Conservation (phyloP, 2,797 vertebrate genomes). For the Muraenolepis orangiensis region DNA sequence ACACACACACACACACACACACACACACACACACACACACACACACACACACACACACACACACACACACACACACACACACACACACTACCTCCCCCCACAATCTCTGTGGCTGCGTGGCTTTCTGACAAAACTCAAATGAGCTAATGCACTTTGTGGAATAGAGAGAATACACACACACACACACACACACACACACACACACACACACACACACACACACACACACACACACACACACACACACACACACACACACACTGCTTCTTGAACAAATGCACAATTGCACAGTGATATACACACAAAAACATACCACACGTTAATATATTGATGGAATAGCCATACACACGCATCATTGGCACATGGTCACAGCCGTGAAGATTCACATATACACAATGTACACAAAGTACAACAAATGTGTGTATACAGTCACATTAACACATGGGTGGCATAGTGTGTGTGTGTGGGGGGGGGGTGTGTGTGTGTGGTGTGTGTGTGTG, state of each 20-base stretch:
- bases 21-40: slow-evolving; percentile 13
- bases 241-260: slow-evolving; percentile 17
- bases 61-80: slow-evolving; percentile 14
- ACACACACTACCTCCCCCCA: slow-evolving; percentile 26
- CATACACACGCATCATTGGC: neutral
- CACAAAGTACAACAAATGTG: neutral
- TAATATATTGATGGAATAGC: neutral
- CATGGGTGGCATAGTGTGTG: neutral
- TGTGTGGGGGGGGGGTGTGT: neutral
- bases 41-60: slow-evolving; percentile 15
- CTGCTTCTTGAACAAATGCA: neutral
- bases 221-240: neutral
- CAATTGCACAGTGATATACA: neutral
- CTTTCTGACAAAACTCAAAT: slow-evolving; percentile 70
- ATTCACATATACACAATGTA: neutral
- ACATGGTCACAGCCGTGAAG: neutral
- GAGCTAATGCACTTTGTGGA: slow-evolving; percentile 71
- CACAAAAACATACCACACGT: neutral
- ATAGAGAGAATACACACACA: slow-evolving; percentile 9
- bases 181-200: neutral
- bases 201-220: neutral
- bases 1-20: slow-evolving; percentile 11
- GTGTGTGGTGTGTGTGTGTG: neutral
- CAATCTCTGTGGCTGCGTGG: slow-evolving; percentile 67
- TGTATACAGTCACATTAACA: neutral